Conservation (phyloP, 2,113 vertebrate genomes). For the Propithecus coquereli region DNA sequence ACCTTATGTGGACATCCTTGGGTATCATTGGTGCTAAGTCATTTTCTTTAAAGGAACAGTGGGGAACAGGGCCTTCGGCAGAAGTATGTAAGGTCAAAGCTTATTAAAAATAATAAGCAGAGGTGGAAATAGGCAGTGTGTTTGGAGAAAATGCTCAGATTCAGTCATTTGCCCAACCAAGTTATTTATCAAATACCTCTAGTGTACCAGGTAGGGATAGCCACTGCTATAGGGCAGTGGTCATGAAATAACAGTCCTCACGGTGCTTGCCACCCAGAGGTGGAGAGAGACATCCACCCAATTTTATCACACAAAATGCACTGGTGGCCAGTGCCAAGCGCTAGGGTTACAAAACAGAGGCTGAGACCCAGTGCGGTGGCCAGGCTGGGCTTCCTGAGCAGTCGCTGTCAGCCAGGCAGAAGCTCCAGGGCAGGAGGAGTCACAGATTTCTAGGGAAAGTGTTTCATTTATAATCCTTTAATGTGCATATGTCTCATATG, state of each 20-base stretch:
- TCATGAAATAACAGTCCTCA: not conserved
- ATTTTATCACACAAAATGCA: not conserved
- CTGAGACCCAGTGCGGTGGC: not conserved
- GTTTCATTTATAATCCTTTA: not conserved
- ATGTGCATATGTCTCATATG: not conserved
- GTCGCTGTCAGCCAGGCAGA: not conserved
- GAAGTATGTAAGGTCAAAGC: not conserved
- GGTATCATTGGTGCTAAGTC: not conserved
- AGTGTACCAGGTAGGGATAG: no score
- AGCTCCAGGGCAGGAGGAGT: not conserved
- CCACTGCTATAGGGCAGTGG: accelerated
- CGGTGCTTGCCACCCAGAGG: not conserved
- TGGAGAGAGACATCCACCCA: not conserved
- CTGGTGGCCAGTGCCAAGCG: no score
- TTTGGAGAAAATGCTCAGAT: not conserved
- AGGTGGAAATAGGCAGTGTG: no score
- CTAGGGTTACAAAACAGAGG: accelerated
- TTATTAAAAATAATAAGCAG: not conserved
- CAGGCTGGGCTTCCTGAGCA: not conserved
- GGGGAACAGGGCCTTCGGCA: not conserved
- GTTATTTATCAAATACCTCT: not conserved
- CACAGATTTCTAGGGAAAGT: not conserved
- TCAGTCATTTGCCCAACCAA: not conserved
- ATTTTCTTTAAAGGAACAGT: not conserved
- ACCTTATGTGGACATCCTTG: not conserved